Conservation (phyloP, 2,113 vertebrate species). For the Rhea americana region DNA sequence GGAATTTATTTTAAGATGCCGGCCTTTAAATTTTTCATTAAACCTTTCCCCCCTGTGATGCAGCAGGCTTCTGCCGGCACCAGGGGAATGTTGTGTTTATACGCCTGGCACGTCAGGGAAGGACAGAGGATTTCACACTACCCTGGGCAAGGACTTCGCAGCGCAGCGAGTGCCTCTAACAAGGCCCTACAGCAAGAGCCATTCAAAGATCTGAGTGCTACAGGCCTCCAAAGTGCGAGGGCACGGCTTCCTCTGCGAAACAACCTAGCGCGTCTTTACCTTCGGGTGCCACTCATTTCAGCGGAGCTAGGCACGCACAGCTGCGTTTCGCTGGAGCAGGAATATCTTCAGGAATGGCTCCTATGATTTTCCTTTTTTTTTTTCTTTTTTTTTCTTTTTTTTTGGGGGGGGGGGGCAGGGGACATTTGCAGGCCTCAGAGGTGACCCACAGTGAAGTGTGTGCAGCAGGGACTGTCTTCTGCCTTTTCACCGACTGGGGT, state of each 20-base stretch:
- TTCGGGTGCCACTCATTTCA: accelerated
- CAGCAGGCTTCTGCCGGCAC: neutral
- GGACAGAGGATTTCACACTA: neutral
- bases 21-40: slow-evolving; percentile 62
- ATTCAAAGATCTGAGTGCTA: accelerated
- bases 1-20: slow-evolving; percentile 62
- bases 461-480: neutral
- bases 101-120: neutral
- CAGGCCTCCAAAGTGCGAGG: neutral
- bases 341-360: neutral
- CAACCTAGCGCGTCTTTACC: neutral
- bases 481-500: neutral
- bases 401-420: no score
- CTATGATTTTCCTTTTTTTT: neutral
- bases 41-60: neutral
- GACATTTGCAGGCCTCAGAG: neutral
- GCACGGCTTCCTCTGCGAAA: neutral
- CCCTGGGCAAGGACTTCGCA: neutral
- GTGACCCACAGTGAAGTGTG: accelerated
- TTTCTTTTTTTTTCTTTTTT: no score
- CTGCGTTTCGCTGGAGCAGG: neutral
- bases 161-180: accelerated
- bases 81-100: neutral
- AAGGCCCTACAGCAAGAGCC: neutral
- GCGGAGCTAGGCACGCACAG: accelerated